Evolutionary conservation across 2,888 invertebrate genomes (phyloP), one percentile per base, ranked within the genome.

Genomic region (Embidobia sp.): DNA sequence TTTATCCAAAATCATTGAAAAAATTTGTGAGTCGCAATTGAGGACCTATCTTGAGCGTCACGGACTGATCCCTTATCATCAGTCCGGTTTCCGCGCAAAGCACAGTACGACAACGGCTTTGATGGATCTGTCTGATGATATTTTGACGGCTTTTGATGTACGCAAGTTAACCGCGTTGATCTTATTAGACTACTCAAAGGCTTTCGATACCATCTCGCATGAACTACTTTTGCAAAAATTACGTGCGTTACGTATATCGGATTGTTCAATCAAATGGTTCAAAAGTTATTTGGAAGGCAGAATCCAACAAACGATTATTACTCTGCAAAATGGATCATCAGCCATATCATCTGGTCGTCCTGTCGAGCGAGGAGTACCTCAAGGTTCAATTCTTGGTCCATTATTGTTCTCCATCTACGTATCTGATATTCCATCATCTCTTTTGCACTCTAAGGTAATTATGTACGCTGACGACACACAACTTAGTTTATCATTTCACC

Each of bases 201-300:
- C 53, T 4, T 53, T 53, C 11, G 53, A 53, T n/a, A 53, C 53
- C 0, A 8, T 53, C 3, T 22, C 37, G 7, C 53, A 53, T 26
- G 3, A 53, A n/a, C 1, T 37, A 2, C 2, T 53, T 0, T 11
- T 53, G 0, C 1, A 0, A 3, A 37, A 53, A 26, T 15, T 53
- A 2, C 2, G 1, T 1, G 6, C 5, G 1, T 33, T 49, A 0
- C 7, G 15, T 11, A 0, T 49, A 1, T 31, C 31, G 4, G 6
- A 4, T 8, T 6, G 15, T 4, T 7, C 8, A 15, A 16, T 11
- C 5, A 26, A 7, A 2, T 49, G n/a, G 4, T 1, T 49, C 1
- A 1, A 6, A 1, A 49, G 11, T 18, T 49, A 49, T 11, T 3
- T 49, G 1, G 18, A 18, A 1, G 4, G 4, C 1, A 16, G 49